Evolutionary conservation across 2,113 vertebrate species (phyloP), one percentile per base, ranked within the genome.

Genomic region (Clinocottus analis): DNA sequence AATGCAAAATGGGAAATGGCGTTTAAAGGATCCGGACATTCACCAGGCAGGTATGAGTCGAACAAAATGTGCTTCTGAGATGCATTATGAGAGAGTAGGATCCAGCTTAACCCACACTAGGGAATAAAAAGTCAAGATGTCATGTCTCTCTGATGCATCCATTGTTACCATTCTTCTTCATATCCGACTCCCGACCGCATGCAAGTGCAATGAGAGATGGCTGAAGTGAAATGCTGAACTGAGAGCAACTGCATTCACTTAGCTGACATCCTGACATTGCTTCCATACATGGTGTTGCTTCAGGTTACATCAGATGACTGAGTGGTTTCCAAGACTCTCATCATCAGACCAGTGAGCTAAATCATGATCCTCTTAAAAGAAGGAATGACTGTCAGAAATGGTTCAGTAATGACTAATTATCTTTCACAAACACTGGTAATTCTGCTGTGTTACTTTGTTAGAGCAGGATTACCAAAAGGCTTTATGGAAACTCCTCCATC

Each of bases 361-460:
- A 79, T 80, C 58, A 4, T 23, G 60, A 83, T 82, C 80, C 82
- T 85, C 66, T 77, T 59, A 73, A 68, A 53, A 71, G n/a, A 77
- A 33, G 74, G 74, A 82, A 51, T 19, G 60, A 61, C 59, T 81
- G 77, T 79, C 77, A 33, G 62, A 67, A 70, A 73, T 80, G 80
- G 51, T 53, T 69, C 77, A 5, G 59, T 79, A 87, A 86, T 62
- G 72, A 72, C 49, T 87, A 79, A 91, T 87, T 77, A 87, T 84
- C 79, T 39, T 56, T 41, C 58, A 51, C 72, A 80, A 76, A 85
- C 67, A 67, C 56, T 10, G 61, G 79, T 66, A 71, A 85, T 85
- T 89, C 75, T 81, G 56, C 78, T 35, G 14, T 55, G 67, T 76
- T 55, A n/a, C 69, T 69, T 31, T 31, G n/a, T n/a, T n/a, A 73